These are phyloP conservation scores for Drosophila saltans DNA, from an alignment of 1,140 invertebrate genomes.

Conservation along the genomic window DNA sequence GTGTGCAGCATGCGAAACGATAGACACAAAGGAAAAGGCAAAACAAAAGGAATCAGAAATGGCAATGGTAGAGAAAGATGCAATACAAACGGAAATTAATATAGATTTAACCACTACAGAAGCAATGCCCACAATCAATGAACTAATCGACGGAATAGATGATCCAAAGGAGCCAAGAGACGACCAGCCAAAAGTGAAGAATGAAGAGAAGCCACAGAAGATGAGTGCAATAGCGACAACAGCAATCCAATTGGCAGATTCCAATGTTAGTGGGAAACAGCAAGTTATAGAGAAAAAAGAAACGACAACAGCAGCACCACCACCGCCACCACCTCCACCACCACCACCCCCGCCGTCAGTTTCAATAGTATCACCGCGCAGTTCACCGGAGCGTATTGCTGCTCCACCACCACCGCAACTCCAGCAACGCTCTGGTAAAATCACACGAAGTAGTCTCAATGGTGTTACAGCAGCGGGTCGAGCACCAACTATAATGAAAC, in stretches of 20 bases:
- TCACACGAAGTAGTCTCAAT: conserved; percentile 63
- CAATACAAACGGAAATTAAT: conserved; percentile 44
- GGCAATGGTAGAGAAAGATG: not conserved
- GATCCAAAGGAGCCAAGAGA: not conserved
- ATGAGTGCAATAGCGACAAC: conserved; percentile 39
- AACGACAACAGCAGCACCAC: not conserved
- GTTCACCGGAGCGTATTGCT: not conserved
- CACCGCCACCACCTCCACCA: not conserved
- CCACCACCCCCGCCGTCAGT: not conserved
- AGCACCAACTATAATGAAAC: conserved; percentile 60
- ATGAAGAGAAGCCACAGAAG: not conserved
- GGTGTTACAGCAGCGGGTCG: conserved; percentile 27
- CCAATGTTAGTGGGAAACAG: not conserved
- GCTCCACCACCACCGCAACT: conserved; percentile 5
- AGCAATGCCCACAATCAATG: conserved; percentile 42
- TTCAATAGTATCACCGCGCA: not conserved
- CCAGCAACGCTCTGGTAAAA: conserved; percentile 38
- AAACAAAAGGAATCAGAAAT: conserved; percentile 13
- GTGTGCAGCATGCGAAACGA: not conserved
- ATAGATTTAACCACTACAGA: conserved; percentile 59
- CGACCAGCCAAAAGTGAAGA: not conserved
- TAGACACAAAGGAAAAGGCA: not conserved
- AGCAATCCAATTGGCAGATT: not conserved
- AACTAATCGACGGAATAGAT: conserved; percentile 35
- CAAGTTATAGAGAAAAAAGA: not conserved